Conservation (phyloP, 2,888 invertebrate species). For the Polydrusus cervinus region DNA sequence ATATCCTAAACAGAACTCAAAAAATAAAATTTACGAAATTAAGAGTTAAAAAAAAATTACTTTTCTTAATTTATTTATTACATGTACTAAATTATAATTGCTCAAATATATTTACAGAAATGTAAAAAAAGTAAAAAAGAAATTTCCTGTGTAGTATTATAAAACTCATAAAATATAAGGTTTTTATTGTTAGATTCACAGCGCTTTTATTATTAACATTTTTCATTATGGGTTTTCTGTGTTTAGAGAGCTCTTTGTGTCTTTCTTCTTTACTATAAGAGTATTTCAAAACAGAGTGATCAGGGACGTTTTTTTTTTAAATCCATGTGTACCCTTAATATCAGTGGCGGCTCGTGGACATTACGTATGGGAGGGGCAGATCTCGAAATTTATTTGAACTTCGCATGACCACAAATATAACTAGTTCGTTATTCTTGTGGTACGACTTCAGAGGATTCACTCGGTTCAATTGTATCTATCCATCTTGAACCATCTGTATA, state of each 20-base stretch:
- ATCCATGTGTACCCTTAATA: too few relatives aligned
- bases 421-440: too few relatives aligned
- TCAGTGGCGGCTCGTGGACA: too few relatives aligned
- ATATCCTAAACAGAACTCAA: too few relatives aligned
- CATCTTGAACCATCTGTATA: too few relatives aligned
- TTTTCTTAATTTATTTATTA: constrained; percentile 3
- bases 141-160: background rate
- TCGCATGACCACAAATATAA: too few relatives aligned
- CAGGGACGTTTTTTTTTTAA: background rate
- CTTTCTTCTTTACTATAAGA: too few relatives aligned
- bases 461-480: too few relatives aligned
- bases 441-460: too few relatives aligned
- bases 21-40: background rate
- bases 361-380: too few relatives aligned
- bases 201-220: constrained; percentile 5
- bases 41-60: background rate
- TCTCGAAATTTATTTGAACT: too few relatives aligned
- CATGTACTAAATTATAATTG: background rate
- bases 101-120: constrained; percentile 17
- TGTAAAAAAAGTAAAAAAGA: background rate
- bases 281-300: background rate
- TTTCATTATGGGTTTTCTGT: background rate
- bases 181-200: constrained; percentile 16
- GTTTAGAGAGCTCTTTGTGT: background rate
- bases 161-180: background rate